These are phyloP conservation scores for Gobio occitaniae DNA, from an alignment of 2,797 vertebrate genomes.

Conservation along the genomic window DNA sequence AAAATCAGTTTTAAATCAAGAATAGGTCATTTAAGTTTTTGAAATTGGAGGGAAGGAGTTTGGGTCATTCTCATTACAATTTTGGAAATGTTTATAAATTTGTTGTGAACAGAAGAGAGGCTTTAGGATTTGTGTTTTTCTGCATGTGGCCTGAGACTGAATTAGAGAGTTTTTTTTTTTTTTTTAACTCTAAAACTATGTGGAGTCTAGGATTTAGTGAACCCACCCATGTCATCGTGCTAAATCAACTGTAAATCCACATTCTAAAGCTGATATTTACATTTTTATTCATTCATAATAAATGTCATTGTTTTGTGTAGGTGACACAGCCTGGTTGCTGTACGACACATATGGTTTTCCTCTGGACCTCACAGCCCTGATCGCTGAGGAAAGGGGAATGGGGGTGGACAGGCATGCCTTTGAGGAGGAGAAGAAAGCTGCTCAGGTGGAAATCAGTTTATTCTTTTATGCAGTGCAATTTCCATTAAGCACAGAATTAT, in stretches of 20 bases:
- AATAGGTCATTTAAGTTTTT: neutral
- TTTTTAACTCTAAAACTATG: no score
- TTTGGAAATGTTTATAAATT: neutral
- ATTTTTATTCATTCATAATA: neutral
- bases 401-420: slow-evolving; percentile 88
- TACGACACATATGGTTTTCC: slow-evolving; percentile 98
- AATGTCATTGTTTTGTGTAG: slow-evolving; percentile 67
- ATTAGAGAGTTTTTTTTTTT: no score
- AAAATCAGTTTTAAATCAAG: neutral
- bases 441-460: slow-evolving; percentile 81
- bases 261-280: no score
- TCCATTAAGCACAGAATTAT: neutral
- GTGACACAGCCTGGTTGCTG: slow-evolving; percentile 96
- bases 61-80: no score
- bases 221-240: no score
- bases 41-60: no score
- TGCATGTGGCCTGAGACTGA: no score
- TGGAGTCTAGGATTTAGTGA: no score
- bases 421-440: slow-evolving; percentile 93
- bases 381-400: slow-evolving; percentile 97
- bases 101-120: neutral
- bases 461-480: neutral
- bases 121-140: neutral
- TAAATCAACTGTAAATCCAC: no score
- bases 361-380: slow-evolving; percentile 93